Conservation (phyloP, 2,797 vertebrate species). For the Coilia nasus region DNA sequence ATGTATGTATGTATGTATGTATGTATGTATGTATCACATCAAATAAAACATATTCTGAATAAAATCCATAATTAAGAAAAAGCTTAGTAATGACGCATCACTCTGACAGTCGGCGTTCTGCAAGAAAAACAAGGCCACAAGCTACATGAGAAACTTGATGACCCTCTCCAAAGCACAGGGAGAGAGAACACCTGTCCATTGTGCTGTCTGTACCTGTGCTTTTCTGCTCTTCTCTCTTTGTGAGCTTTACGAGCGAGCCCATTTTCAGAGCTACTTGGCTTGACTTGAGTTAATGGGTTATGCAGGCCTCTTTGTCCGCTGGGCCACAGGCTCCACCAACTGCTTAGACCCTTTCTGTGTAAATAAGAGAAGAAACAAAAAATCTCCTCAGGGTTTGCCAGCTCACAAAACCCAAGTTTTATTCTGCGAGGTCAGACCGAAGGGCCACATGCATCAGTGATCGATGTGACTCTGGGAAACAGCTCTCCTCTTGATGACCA, state of each 20-base stretch:
- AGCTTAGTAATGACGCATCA: not conserved
- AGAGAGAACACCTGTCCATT: not conserved
- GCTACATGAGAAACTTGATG: not conserved
- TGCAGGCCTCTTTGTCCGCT: not conserved
- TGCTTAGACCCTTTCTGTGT: not conserved
- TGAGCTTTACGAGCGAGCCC: not conserved
- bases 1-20: not conserved
- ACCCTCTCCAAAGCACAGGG: not conserved
- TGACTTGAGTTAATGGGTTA: not conserved
- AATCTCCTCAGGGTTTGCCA: not conserved
- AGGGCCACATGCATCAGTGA: conserved; percentile 43
- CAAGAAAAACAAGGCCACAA: not conserved
- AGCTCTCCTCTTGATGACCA: conserved; percentile 41
- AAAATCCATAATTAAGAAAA: not conserved
- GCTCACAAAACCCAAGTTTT: conserved; percentile 28
- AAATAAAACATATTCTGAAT: not conserved
- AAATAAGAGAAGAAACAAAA: not conserved
- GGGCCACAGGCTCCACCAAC: not conserved
- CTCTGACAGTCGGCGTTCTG: not conserved
- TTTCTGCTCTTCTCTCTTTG: not conserved
- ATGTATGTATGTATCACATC: no score
- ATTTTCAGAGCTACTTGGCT: conserved; percentile 5
- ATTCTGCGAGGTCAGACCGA: conserved; percentile 40
- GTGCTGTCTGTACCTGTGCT: conserved; percentile 4
- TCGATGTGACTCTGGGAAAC: conserved; percentile 48